These are phyloP conservation scores for Clangula hyemalis DNA, from an alignment of 2,797 vertebrate species.

Conservation along the genomic window DNA sequence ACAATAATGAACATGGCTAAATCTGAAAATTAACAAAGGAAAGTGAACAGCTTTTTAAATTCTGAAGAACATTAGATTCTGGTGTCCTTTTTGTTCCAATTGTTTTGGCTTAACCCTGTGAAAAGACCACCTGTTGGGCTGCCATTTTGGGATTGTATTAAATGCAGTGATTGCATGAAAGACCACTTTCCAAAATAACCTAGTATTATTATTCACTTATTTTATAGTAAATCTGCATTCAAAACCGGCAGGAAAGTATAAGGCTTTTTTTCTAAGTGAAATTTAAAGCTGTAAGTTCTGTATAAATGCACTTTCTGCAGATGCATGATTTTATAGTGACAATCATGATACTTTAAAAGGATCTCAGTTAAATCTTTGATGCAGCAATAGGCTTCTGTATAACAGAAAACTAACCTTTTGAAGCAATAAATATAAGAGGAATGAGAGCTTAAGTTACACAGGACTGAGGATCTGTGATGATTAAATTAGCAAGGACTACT, in stretches of 20 bases:
- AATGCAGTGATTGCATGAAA: slow-evolving; percentile 84
- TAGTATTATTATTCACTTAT: slow-evolving; percentile 86
- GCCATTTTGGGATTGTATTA: slow-evolving; percentile 85
- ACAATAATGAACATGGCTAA: slow-evolving; percentile 98
- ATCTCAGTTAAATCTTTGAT: slow-evolving; percentile 76
- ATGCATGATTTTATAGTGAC: slow-evolving; percentile 77
- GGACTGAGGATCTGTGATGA: slow-evolving; percentile 48
- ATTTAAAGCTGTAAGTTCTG: slow-evolving; percentile 80
- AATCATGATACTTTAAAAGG: slow-evolving; percentile 76
- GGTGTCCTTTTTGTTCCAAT: slow-evolving; percentile 94
- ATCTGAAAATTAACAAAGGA: slow-evolving; percentile 98
- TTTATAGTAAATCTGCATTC: slow-evolving; percentile 86
- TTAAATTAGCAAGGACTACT: slow-evolving; percentile 34
- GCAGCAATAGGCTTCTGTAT: slow-evolving; percentile 65
- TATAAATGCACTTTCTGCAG: slow-evolving; percentile 72
- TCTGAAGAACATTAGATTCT: slow-evolving; percentile 99
- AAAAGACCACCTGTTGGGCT: slow-evolving; percentile 99
- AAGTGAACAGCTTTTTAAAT: slow-evolving; percentile 99
- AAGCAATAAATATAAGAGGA: slow-evolving; percentile 44
- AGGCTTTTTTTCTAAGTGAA: slow-evolving; percentile 74
- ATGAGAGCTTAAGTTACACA: slow-evolving; percentile 52
- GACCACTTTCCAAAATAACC: slow-evolving; percentile 87
- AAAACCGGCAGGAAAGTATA: slow-evolving; percentile 78
- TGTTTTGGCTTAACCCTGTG: slow-evolving; percentile 94
- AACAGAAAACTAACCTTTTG: slow-evolving; percentile 65